These are phyloP conservation scores for silkworm (Bombyx mori) DNA, from an alignment of 1,140 invertebrate species.

Conservation along the genomic window ASM3026992v2 NC_085125.1:8867001-8867500, in stretches of 20 bases:
- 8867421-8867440: constrained; percentile 84
- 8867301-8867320: constrained; percentile 56
- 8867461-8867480: constrained; percentile 98
- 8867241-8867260: constrained; percentile 86
- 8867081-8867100: constrained; percentile 93
- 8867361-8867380: constrained; percentile 60
- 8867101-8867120: constrained; percentile 80
- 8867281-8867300: constrained; percentile 70
- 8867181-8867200: constrained; percentile 75
- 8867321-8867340: constrained; percentile 52
- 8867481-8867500: constrained; percentile 97
- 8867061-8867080: constrained; percentile 89
- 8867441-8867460: constrained; percentile 93
- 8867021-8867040: constrained; percentile 37
- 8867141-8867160: constrained; percentile 91
- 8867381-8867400: constrained; percentile 88
- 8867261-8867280: constrained; percentile 87
- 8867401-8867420: constrained; percentile 87
- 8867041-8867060: constrained; percentile 72
- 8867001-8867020: constrained; percentile 36
- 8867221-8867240: constrained; percentile 86
- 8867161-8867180: constrained; percentile 90
- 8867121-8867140: constrained; percentile 80
- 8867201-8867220: constrained; percentile 81
- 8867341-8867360: constrained; percentile 47